Percentiles rank a stretch among this genome's conserved stretches.
Conservation (phyloP, 2,888 invertebrate species). For the Drosophila neotestacea region DNA sequence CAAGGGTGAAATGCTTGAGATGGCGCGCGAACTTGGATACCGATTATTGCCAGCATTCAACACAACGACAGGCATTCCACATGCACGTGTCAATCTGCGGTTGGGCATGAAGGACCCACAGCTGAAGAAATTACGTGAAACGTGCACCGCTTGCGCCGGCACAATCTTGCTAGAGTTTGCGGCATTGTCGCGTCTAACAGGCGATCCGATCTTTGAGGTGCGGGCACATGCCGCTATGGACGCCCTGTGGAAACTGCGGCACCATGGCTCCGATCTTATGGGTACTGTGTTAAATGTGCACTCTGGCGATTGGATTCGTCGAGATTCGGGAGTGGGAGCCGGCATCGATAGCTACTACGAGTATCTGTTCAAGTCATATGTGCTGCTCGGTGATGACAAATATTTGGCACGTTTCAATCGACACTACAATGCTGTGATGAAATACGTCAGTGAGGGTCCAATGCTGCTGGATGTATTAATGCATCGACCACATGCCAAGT, state of each 20-base stretch:
- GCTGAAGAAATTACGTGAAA: slow-evolving; percentile 92
- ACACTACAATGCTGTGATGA: slow-evolving; percentile 98
- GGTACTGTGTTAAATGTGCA: slow-evolving; percentile 99
- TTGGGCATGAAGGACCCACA: slow-evolving; percentile 92
- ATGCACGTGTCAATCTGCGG: slow-evolving; percentile 95
- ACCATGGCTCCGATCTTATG: slow-evolving; percentile 95
- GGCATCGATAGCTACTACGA: slow-evolving; percentile 99
- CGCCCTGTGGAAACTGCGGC: slow-evolving; percentile 96
- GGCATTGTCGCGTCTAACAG: slow-evolving; percentile 96
- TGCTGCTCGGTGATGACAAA: slow-evolving; percentile 96
- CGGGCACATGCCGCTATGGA: slow-evolving; percentile 99
- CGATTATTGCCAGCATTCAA: slow-evolving; percentile 98
- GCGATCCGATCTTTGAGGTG: slow-evolving; percentile 95
- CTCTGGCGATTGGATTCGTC: slow-evolving; percentile 98
- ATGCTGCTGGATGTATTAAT: slow-evolving; percentile 97
- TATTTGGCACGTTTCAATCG: slow-evolving; percentile 97
- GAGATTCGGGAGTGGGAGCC: slow-evolving; percentile 99
- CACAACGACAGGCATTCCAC: slow-evolving; percentile 98
- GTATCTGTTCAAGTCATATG: slow-evolving; percentile 98
- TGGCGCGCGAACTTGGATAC: slow-evolving; percentile 97
- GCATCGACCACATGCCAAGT: slow-evolving; percentile 97
- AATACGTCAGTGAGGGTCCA: slow-evolving; percentile 96
- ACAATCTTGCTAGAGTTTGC: slow-evolving; percentile 99
- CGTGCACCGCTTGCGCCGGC: slow-evolving; percentile 99
- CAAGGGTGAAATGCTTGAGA: slow-evolving; percentile 92